Conservation (phyloP, 2,797 vertebrate species). For the Scleropages formosus region DNA sequence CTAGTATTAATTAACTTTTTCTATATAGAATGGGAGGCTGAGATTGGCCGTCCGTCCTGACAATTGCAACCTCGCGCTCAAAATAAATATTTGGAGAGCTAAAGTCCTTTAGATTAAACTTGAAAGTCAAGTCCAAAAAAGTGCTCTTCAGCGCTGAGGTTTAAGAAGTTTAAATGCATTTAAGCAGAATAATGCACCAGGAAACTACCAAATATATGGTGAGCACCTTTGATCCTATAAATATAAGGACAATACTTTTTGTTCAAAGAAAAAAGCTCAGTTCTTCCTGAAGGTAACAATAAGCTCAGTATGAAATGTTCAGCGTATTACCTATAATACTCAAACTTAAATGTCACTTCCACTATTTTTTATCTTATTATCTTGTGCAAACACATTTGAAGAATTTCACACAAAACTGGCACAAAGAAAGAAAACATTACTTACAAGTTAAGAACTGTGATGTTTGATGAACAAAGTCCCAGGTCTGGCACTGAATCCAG, state of each 20-base stretch:
- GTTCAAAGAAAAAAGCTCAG: too few species aligned
- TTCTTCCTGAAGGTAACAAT: too few species aligned
- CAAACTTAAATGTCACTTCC: too few species aligned
- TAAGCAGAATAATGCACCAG: not conserved
- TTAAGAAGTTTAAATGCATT: not conserved
- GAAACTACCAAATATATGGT: not conserved
- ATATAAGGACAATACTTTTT: not conserved
- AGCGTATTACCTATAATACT: too few species aligned
- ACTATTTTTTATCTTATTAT: too few species aligned
- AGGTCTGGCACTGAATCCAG: constrained; percentile 81
- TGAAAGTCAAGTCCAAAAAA: too few species aligned
- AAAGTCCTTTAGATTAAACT: not conserved
- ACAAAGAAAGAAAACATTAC: not conserved
- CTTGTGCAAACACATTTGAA: too few species aligned
- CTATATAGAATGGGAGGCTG: not conserved
- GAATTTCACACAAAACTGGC: not conserved
- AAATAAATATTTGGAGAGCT: constrained; percentile 15
- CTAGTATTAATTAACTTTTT: constrained; percentile 21
- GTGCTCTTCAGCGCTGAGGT: too few species aligned
- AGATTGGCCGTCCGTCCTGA: not conserved
- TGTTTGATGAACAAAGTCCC: constrained; percentile 73
- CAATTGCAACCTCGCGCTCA: constrained; percentile 5
- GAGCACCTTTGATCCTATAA: not conserved
- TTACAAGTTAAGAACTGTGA: constrained; percentile 60
- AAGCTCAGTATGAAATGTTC: too few species aligned